Conservation (phyloP, 2,113 vertebrate species). For the Dolichallabes microphthalmus region DNA sequence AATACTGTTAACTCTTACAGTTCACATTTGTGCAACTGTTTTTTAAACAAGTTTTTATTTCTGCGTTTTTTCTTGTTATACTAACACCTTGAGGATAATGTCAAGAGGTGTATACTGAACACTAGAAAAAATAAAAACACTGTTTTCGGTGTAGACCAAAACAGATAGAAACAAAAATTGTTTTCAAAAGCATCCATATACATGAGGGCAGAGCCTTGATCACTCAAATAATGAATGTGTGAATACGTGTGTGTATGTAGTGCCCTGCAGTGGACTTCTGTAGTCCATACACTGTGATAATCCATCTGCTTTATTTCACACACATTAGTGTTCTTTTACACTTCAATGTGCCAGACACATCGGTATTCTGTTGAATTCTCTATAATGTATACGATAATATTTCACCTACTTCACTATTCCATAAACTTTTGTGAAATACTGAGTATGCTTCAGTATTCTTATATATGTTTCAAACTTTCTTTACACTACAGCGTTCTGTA, state of each 20-base stretch:
- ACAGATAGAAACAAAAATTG: background rate
- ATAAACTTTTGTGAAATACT: background rate
- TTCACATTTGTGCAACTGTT: background rate
- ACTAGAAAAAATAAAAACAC: background rate
- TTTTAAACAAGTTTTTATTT: background rate
- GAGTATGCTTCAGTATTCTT: background rate
- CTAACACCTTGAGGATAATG: background rate
- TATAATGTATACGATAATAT: background rate
- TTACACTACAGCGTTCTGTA: background rate
- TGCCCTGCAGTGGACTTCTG: background rate
- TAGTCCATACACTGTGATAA: background rate
- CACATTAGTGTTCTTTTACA: background rate
- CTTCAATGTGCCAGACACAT: background rate
- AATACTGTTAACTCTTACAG: conserved; percentile 19
- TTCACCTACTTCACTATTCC: background rate
- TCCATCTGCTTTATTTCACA: background rate
- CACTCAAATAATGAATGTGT: background rate
- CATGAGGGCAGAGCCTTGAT: background rate
- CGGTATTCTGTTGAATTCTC: too few species aligned
- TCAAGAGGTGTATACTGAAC: background rate
- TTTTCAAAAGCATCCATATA: background rate
- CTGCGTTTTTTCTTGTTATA: background rate
- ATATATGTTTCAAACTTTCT: background rate
- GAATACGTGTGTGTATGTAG: background rate
- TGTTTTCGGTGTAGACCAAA: background rate